Conservation (phyloP, 2,797 vertebrate genomes). For the Gastrophryne carolinensis region DNA sequence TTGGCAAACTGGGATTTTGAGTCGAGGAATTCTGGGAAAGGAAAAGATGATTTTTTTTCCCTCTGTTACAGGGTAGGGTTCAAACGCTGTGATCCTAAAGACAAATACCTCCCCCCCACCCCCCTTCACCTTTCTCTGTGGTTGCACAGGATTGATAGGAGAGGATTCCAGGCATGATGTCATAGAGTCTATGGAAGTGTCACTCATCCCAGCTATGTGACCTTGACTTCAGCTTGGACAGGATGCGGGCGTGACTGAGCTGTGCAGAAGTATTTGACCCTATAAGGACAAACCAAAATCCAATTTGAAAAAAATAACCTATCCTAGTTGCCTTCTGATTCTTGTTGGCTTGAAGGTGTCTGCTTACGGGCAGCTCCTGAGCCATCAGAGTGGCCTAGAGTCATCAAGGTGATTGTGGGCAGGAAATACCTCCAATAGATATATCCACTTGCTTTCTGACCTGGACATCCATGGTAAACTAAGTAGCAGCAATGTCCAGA, state of each 20-base stretch:
- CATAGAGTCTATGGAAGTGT: slow-evolving; percentile 14
- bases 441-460: too few species aligned
- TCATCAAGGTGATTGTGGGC: too few species aligned
- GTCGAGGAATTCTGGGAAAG: slow-evolving; percentile 23
- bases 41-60: slow-evolving; percentile 1
- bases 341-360: too few species aligned
- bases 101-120: background rate
- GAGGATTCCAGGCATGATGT: slow-evolving; percentile 11
- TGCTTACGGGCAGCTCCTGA: too few species aligned
- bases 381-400: too few species aligned
- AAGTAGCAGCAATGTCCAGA: too few species aligned
- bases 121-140: background rate
- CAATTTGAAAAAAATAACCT: too few species aligned
- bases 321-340: too few species aligned
- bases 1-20: slow-evolving; percentile 40
- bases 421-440: too few species aligned
- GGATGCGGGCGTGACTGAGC: background rate
- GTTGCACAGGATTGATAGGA: slow-evolving; percentile 1
- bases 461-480: too few species aligned
- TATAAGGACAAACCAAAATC: too few species aligned
- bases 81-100: slow-evolving; percentile 5
- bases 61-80: slow-evolving; percentile 17
- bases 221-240: background rate
- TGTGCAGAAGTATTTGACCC: background rate
- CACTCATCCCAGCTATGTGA: background rate